Evolutionary conservation across 2,888 invertebrate genomes (phyloP), one percentile per base, ranked within the genome.

Genomic region (Eledone cirrhosa): DNA sequence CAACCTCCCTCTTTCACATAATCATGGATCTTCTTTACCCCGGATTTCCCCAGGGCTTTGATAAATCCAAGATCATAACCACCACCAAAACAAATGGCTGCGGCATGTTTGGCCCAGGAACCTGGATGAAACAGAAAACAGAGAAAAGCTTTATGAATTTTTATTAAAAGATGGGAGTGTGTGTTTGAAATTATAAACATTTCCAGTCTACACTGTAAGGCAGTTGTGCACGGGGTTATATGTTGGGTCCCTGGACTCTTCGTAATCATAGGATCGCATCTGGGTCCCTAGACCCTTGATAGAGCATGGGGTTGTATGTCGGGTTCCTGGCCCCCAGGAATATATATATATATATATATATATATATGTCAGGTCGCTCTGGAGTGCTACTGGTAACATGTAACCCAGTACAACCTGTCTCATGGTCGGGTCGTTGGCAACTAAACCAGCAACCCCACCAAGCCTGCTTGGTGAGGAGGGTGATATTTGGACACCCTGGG

Each of bases 21-120:
- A 11, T 83, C 81, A 8, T 82, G 80, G 33, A 89, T 86, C 53
- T 81, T 75, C 11, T 78, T 63, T 22, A 84, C 82, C 0, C 89
- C 89, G 5, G 79, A 74, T 16, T 76, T 16, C 3, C 87, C 87
- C 3, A 89, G 81, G 22, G 86, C 82, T 11, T 81, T 48, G 24
- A 88, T 84, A 78, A 84, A 86, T 11, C 89, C 89, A 7, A 84
- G 78, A 79, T 89, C 89, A 83, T 86, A 89, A 0, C 89, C 89
- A n/a, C 89, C 89, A 22, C 89, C 89, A 79, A 89, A 82, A 11
- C 82, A 85, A 31, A 88, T 77, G 69, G 87, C 72, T 11, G 82
- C 80, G 19, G 83, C 79, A 13, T 81, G 53, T 24, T 80, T 65
- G n/a, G 27, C 77, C 84, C 84, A 85, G 4, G 75, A 29, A 22